Percentiles rank a stretch among this genome's conserved stretches.
Evolutionary conservation across 2,113 vertebrate species (phyloP).

Genomic region (Anolis sagrei): DNA sequence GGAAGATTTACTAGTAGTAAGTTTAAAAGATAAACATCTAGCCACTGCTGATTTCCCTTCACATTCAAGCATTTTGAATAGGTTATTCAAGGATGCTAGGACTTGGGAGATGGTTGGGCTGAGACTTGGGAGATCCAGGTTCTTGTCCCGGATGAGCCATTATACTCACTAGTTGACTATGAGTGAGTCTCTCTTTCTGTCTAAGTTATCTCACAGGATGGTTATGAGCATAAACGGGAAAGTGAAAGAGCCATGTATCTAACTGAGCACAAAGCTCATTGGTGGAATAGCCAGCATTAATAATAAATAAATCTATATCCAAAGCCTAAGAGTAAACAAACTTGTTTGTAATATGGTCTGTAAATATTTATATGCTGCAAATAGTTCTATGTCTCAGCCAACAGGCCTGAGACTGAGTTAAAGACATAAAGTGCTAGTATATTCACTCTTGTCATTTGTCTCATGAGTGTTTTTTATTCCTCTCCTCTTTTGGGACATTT

Average conservation of each 20-base stretch:
- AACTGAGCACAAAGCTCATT: no score
- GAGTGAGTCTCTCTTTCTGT: no score
- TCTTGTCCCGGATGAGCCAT: no score
- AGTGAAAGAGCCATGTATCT: no score
- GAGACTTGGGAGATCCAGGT: no score
- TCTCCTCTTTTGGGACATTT: not conserved
- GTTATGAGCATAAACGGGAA: no score
- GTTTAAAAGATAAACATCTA: no score
- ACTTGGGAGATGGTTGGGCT: no score
- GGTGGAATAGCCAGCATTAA: no score
- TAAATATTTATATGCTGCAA: no score
- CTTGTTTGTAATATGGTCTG: not conserved
- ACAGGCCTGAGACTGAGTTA: not conserved
- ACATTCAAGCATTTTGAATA: not conserved
- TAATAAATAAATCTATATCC: not conserved
- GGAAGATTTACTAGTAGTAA: not conserved
- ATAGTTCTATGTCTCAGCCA: not conserved
- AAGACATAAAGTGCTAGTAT: not conserved
- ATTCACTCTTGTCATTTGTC: not conserved
- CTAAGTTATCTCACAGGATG: no score
- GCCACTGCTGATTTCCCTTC: not conserved
- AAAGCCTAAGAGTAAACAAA: not conserved
- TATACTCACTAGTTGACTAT: no score
- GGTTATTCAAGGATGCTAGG: not conserved
- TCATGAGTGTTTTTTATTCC: not conserved